Evolutionary conservation across 2,888 invertebrate species (phyloP), one percentile per base, ranked within the genome.

Genomic region (Spilarctia lutea): DNA sequence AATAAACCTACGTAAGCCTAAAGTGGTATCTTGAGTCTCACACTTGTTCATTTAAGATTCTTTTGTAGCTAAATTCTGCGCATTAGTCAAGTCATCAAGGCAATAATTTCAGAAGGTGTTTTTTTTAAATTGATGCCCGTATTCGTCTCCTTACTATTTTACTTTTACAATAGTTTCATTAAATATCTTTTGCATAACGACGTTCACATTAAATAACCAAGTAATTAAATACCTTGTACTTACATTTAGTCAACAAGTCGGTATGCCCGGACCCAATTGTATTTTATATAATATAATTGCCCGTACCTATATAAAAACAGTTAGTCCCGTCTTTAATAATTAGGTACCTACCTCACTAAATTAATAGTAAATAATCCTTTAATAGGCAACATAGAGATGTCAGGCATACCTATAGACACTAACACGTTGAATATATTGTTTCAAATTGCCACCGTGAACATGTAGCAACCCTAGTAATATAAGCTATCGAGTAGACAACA

Each of bases 361-460:
- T n/a, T 56, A 60, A 27, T n/a, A 60, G 4, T 27, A 56, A 27
- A 27, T 56, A 56, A 20, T 68, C 30, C 45, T 45, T 45, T 27
- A 27, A 8, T 18, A 42, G 27, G n/a, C 39, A 42, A 45, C n/a
- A 45, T n/a, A 73, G 33, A 67, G 42, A 4, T 70, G n/a, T 83
- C 81, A 75, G n/a, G n/a, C 56, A 39, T 18, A 48, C 52, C 33
- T 33, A 35, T 4, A 68, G 33, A 24, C 35, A 69, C 70, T 77
- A 89, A 88, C 89, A 92, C 89, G 90, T 88, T 87, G 87, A 42
- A 45, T 30, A 30, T 18, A 30, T 30, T 27, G 88, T 89, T 91
- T 91, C 89, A 90, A 89, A 86, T 87, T 90, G 90, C 89, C 89
- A 89, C 88, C 85, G 87, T 86, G 89, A 87, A 90, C 90, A 89